Conservation (phyloP, 2,888 invertebrate genomes). For the Horisme vitalbata region DNA sequence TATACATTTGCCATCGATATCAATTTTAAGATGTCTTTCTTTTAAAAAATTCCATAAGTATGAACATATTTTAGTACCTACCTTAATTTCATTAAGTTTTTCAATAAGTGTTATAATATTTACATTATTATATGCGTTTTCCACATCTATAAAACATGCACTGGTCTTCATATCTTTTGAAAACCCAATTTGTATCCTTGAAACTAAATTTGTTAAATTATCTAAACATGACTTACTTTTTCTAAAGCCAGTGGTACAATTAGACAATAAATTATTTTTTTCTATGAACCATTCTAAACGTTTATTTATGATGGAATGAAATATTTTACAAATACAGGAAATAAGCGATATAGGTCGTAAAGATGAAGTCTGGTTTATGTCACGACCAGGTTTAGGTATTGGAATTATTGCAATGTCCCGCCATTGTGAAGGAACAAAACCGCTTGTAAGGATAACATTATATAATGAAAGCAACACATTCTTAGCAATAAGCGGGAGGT, state of each 20-base stretch:
- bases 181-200: background rate
- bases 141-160: background rate
- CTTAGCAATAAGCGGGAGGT: background rate
- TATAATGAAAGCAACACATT: background rate
- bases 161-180: background rate
- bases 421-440: conserved; percentile 2
- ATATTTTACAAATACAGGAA: too few species aligned
- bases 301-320: background rate
- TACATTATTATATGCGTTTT: conserved; percentile 3
- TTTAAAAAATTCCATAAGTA: background rate
- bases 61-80: background rate
- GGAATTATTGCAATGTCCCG: background rate
- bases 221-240: background rate
- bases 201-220: background rate
- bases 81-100: background rate
- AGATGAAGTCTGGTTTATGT: background rate
- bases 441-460: background rate
- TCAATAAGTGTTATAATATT: background rate
- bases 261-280: background rate
- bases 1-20: background rate
- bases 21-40: conserved; percentile 1
- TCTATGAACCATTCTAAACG: background rate
- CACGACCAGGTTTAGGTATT: background rate
- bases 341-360: background rate
- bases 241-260: background rate